Evolutionary conservation across 2,797 vertebrate species (phyloP).

Genomic region (Scomberomorus guttatus): DNA sequence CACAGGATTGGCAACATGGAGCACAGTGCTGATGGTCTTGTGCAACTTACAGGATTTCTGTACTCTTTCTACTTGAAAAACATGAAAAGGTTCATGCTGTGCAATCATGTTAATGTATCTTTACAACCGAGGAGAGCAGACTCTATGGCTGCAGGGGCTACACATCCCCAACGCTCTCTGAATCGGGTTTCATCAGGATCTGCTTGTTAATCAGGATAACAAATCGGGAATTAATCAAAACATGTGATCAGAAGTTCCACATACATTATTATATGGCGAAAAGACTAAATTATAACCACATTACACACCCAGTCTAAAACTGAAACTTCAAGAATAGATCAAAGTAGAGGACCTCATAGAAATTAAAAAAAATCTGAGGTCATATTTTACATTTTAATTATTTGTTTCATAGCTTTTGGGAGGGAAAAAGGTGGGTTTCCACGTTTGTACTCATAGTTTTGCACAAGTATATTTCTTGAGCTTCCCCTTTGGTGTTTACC

Average conservation of each 20-base stretch:
- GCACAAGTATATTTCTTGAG: too few species aligned
- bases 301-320: too few species aligned
- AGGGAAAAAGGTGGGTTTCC: too few species aligned
- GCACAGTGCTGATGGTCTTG: background rate
- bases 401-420: too few species aligned
- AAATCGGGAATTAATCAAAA: background rate
- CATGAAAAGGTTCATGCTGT: background rate
- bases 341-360: too few species aligned
- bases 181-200: background rate
- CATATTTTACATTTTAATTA: too few species aligned
- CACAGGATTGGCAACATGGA: slow-evolving; percentile 6
- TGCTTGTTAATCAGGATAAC: background rate
- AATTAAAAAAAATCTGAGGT: background rate
- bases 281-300: too few species aligned
- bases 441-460: too few species aligned
- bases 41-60: slow-evolving; percentile 2
- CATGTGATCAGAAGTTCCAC: too few species aligned
- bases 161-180: background rate
- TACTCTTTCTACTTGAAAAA: too few species aligned
- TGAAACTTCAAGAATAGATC: too few species aligned
- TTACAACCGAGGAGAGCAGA: background rate
- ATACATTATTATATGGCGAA: too few species aligned
- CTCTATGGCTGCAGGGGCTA: slow-evolving; percentile 4
- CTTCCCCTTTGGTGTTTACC: background rate
- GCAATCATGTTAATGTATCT: slow-evolving; percentile 7